Evolutionary conservation across 2,113 vertebrate species (phyloP).

Genomic region (Vombatus ursinus): DNA sequence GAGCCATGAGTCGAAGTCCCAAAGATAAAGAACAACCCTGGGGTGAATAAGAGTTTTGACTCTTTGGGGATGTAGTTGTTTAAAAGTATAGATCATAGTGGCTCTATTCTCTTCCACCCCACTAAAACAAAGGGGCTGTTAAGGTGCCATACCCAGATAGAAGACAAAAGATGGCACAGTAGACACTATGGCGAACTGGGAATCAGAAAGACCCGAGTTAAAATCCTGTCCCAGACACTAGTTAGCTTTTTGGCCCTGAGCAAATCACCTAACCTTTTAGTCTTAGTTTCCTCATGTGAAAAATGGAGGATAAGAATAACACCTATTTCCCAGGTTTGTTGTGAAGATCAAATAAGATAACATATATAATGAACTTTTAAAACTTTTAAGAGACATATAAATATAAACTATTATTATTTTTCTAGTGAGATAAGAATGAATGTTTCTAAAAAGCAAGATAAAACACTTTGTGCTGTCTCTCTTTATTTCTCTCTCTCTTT

Average conservation of each 20-base stretch:
- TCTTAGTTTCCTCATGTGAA: background rate
- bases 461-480: background rate
- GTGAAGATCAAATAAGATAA: background rate
- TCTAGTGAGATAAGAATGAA: background rate
- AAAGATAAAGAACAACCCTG: no score
- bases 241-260: background rate
- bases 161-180: background rate
- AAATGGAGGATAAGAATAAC: background rate
- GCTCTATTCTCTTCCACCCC: no score
- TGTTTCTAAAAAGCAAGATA: background rate
- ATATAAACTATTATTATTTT: background rate
- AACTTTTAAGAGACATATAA: background rate
- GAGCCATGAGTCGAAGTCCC: no score
- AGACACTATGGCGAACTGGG: background rate
- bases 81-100: no score
- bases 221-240: background rate
- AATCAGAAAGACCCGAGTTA: background rate
- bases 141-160: background rate
- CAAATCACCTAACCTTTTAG: background rate
- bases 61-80: no score
- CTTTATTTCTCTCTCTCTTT: background rate
- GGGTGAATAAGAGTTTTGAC: no score
- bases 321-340: background rate
- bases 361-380: background rate
- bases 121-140: background rate